Conservation (phyloP, 2,888 invertebrate genomes). For the Cephus pygmeus region DNA sequence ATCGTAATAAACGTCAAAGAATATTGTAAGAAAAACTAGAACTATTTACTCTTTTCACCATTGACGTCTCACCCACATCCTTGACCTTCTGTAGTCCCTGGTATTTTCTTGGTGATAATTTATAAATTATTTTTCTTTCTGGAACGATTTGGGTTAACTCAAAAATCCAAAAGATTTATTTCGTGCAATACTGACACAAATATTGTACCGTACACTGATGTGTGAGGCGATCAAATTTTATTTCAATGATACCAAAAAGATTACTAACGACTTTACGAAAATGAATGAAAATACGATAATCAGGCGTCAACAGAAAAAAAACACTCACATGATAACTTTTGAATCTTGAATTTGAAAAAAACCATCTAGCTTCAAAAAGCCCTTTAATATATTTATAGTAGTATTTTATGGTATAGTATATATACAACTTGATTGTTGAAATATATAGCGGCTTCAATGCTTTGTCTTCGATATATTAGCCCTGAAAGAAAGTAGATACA, state of each 20-base stretch:
- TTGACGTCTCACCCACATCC: background rate
- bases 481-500: conserved; percentile 40
- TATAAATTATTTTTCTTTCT: background rate
- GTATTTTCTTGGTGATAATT: background rate
- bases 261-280: background rate
- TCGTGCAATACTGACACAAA: background rate
- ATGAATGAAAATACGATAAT: background rate
- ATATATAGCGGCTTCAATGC: conserved; percentile 40
- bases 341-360: background rate
- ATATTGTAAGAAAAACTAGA: background rate
- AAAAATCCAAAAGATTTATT: background rate
- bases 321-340: background rate
- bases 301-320: background rate
- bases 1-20: background rate
- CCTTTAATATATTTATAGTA: background rate
- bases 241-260: background rate
- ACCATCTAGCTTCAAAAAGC: background rate
- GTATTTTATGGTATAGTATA: background rate
- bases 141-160: background rate
- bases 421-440: conserved; percentile 11
- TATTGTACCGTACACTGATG: background rate
- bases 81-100: background rate
- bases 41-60: background rate
- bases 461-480: conserved; percentile 66
- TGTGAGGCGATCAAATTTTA: background rate